Base-by-base conservation (phyloP, 2,797 vertebrate species). In the Botia kubotai region DNA sequence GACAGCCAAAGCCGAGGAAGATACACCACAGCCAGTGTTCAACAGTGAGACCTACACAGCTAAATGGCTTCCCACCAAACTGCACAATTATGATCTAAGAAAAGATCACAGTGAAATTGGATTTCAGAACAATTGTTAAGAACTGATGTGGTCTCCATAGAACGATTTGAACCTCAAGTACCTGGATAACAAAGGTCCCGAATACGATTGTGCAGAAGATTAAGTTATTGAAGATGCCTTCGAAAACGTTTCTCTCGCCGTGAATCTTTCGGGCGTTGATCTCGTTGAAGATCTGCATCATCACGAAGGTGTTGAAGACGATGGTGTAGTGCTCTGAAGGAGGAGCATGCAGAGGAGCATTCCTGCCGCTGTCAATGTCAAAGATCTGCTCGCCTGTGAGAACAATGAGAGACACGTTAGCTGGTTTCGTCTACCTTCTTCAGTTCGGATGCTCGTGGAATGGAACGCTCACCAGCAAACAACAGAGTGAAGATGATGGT, bases 221-320 rank as follows among this genome's bases (percentile, higher is more conserved):
- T 55, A 95, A 95, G 81, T 99, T 99, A 83, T 95, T 94, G 92
- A 96, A 97, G 88, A 99, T 95, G 62, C 97, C 97, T 0, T 97
- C 96, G 2, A 99, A 99, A 83, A 99, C 96, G 0, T 99, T 99
- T 82, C 97, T 95, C 92, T 99, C 98, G 0, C 97, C 97, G 0
- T 99, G 97, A 87, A 99, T 98, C 89, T 98, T 99, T 72, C 97
- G 96, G 2, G 97, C 97, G 0, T 99, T 99, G 90, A 99, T 93
- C 90, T 99, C 97, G 0, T 99, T 99, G 88, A 99, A 99, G 77
- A 99, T 95, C 90, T 99, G 98, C 97, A 99, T 97, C 94, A 99
- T 94, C 89, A 99, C 98, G 5, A 99, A 99, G 1, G 97, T 97
- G 92, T 98, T 99, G 93, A 99, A 99, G 86, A 99, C 96, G 76